These are phyloP conservation scores for Kryptolebias ocellatus DNA, from an alignment of 2,797 vertebrate species.

Conservation along the genomic window DNA sequence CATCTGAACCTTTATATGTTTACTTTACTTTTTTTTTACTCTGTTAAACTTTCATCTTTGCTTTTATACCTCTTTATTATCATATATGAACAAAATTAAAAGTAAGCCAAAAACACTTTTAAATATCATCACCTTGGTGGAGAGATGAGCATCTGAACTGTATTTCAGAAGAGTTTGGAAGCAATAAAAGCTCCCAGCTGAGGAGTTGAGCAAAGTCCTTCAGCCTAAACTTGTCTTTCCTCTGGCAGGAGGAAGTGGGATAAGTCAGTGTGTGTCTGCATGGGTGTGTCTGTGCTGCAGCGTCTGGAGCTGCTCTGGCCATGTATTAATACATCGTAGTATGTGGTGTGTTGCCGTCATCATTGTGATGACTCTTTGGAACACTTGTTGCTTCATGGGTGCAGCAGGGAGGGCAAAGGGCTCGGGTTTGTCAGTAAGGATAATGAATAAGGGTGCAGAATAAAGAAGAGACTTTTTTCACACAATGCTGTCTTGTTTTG, in stretches of 20 bases:
- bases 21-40: background rate
- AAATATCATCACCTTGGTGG: slow-evolving; percentile 1
- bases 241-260: slow-evolving; percentile 61
- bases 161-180: slow-evolving; percentile 53
- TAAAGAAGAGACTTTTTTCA: background rate
- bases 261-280: slow-evolving; percentile 44
- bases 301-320: slow-evolving; percentile 35
- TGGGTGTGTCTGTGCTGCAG: slow-evolving; percentile 59
- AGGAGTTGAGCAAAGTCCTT: slow-evolving; percentile 55
- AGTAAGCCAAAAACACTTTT: background rate
- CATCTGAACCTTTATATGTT: slow-evolving; percentile 23
- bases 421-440: slow-evolving; percentile 16
- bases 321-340: slow-evolving; percentile 26
- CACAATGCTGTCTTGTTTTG: background rate
- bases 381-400: slow-evolving; percentile 56
- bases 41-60: slow-evolving; percentile 23
- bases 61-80: slow-evolving; percentile 3
- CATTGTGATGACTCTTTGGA: slow-evolving; percentile 13
- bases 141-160: slow-evolving; percentile 26
- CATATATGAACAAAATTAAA: background rate
- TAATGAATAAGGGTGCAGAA: background rate
- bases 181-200: slow-evolving; percentile 61
- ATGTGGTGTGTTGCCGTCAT: slow-evolving; percentile 28
- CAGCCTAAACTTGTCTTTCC: slow-evolving; percentile 60
- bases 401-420: slow-evolving; percentile 15